Evolutionary conservation across 2,113 vertebrate genomes (phyloP), one percentile per base, ranked within the genome.

Genomic region (Petroica traversi): DNA sequence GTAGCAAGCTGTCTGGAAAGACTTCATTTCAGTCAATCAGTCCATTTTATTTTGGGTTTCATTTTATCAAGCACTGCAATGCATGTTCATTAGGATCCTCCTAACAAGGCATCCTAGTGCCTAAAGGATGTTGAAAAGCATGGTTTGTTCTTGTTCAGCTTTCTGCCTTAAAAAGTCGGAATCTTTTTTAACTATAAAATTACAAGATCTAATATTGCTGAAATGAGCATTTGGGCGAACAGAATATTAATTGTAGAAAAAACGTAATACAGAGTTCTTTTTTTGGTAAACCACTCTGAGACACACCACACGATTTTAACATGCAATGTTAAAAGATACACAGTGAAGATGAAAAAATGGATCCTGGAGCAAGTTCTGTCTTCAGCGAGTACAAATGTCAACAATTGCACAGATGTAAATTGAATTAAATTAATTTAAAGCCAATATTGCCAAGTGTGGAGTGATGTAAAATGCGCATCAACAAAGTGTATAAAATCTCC

Each of bases 1-100:
- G 85, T 71, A 93, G 78, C 63, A 88, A 80, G 51, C 67, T 93
- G 78, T 86, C 78, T 83, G 93, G 64, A 96, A 85, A 77, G 72
- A 61, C 82, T 90, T 90, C 15, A 45, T 92, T 96, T 92, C 71
- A 79, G 58, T 93, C 52, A 67, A 67, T 87, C 38, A 69, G 46
- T 66, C 36, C 18, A 19, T 88, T 94, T 96, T 66, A 69, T 79
- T 85, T 66, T 67, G 57, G n/a, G 25, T 73, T 94, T 91, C 29
- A 51, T 48, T 92, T 83, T 72, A 54, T 67, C 59, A 74, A 38
- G 63, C 26, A 48, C 43, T 85, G 36, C 28, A 73, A 17, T 48
- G 55, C 10, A 31, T 62, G 11, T 69, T 90, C 66, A 59, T 71
- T 83, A 59, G 75, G 48, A 90, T 92, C 25, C 55, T 92, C 71